These are phyloP conservation scores for Aquatica leii DNA, from an alignment of 2,888 invertebrate genomes.

Conservation along the genomic window DNA sequence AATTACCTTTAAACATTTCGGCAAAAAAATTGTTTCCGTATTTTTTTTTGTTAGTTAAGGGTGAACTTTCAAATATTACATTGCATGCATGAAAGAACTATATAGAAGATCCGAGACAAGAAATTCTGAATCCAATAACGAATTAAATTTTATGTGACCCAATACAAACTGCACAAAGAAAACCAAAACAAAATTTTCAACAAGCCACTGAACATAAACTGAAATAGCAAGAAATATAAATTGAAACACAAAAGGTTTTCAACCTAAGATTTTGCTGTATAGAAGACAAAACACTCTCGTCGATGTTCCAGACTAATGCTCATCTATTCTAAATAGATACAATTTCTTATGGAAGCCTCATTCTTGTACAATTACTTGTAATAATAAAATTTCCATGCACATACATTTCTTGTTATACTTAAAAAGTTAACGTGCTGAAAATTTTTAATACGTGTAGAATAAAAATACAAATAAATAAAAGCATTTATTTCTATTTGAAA, in stretches of 20 bases:
- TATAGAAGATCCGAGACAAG: conserved; percentile 21
- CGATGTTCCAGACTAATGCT: conserved; percentile 16
- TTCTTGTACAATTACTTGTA: no score
- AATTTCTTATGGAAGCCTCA: conserved; percentile 5
- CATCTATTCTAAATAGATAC: conserved; percentile 18
- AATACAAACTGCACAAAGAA: conserved; percentile 34
- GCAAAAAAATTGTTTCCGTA: conserved; percentile 21
- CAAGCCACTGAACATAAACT: conserved; percentile 37
- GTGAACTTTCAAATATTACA: conserved; percentile 19
- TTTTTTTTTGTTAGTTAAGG: conserved; percentile 3
- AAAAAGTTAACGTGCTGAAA: no score
- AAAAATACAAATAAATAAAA: no score
- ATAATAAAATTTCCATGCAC: no score
- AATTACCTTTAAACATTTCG: conserved; percentile 27
- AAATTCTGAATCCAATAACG: conserved; percentile 38
- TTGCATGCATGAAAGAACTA: conserved; percentile 30
- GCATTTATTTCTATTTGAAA: no score
- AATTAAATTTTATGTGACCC: conserved; percentile 38
- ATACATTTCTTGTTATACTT: no score
- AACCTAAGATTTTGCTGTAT: conserved; percentile 18
- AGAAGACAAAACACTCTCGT: conserved; percentile 27
- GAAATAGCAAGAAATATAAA: conserved; percentile 35
- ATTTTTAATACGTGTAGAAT: no score
- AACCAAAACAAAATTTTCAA: conserved; percentile 37
- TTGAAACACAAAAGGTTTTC: conserved; percentile 32